Evolutionary conservation across 2,888 invertebrate species (phyloP), one percentile per base, ranked within the genome.

Genomic region (Chrysotoxum bicinctum): DNA sequence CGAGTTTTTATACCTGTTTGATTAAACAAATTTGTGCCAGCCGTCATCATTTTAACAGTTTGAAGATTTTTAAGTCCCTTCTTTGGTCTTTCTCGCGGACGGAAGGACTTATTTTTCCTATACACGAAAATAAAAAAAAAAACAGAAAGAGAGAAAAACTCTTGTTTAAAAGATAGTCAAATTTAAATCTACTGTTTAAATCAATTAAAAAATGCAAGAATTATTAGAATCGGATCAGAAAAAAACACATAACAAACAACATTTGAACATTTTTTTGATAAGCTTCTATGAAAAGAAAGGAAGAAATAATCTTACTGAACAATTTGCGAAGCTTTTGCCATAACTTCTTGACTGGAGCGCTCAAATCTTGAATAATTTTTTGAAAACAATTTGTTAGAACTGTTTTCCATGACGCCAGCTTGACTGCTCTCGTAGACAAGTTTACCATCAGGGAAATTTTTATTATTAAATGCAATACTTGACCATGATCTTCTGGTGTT

Each of bases 101-200:
- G 94, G 93, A 97, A 97, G 83, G 97, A 97, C 93, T 97, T 97
- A 93, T 97, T 97, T 93, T 97, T 97, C 95, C 97, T 97, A 88
- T 88, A 88, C 84, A 75, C 75, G 8, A 30, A 35, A 35, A 35
- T 7, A n/a, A 60, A 45, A 86, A 87, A 89, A 88, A 87, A 74
- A 16, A 58, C 3, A 58, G 5, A 69, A 16, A 21, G 3, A 32
- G 52, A 87, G 89, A 88, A 87, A 78, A 19, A 43, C 21, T 30
- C 5, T 32, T 30, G 16, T 66, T 9, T 56, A 8, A 26, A 26
- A 48, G n/a, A 48, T 12, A 16, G 21, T 16, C 12, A 8, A 37
- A 58, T 12, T 7, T 14, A 14, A 45, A 6, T 9, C 1, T 7
- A 52, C 7, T 16, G 10, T 21, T 62, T 12, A 19, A 35, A 52